Conservation (phyloP, 2,797 vertebrate genomes). For the Etheostoma nigrum region DNA sequence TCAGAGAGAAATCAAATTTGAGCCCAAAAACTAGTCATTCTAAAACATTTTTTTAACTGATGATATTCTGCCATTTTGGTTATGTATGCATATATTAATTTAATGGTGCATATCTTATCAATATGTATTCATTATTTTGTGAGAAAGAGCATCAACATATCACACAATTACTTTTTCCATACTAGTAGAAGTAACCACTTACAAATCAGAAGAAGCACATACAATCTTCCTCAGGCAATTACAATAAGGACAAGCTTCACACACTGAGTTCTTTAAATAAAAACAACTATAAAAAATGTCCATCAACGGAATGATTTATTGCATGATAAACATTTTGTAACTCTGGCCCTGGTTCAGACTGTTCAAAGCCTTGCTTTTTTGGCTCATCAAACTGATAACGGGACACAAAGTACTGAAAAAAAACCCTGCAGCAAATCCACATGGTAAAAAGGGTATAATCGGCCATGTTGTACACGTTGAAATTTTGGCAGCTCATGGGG, state of each 20-base stretch:
- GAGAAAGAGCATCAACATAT: constrained; percentile 10
- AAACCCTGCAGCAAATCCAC: constrained; percentile 7
- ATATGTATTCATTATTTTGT: constrained; percentile 17
- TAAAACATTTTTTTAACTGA: constrained; percentile 20
- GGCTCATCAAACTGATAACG: constrained; percentile 39
- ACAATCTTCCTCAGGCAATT: constrained; percentile 9
- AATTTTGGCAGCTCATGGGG: constrained; percentile 12
- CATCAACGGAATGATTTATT: constrained; percentile 28
- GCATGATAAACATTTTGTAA: constrained; percentile 23
- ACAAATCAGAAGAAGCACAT: constrained; percentile 2
- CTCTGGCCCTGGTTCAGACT: constrained; percentile 35
- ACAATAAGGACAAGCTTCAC: background rate
- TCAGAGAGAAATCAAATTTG: constrained; percentile 21
- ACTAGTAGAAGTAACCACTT: background rate
- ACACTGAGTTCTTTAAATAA: constrained; percentile 6
- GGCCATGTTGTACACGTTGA: background rate
- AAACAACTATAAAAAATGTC: constrained; percentile 22
- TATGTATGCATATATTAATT: constrained; percentile 17
- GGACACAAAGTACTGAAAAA: constrained; percentile 20
- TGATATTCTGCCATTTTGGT: constrained; percentile 12
- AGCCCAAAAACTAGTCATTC: background rate
- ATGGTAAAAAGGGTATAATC: background rate
- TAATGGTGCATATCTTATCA: constrained; percentile 4
- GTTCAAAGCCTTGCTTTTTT: constrained; percentile 29
- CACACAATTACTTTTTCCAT: background rate